phyloP scores from a whole-genome alignment of 2,113 vertebrate genomes.

The Donacobius atricapilla region DNA sequence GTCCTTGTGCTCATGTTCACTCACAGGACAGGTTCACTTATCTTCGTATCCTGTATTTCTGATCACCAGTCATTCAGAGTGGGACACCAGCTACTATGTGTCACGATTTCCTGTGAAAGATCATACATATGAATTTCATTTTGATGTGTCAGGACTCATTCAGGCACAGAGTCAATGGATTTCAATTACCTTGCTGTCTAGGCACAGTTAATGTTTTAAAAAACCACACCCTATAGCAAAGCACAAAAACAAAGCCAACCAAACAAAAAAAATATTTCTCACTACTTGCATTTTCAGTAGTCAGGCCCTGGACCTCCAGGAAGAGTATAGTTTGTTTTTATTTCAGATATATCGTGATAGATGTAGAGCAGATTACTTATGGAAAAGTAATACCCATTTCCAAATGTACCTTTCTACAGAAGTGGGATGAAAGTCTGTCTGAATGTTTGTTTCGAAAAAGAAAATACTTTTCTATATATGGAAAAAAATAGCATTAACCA shows the following conservation, averaged over 20 bases:
- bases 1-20: background rate
- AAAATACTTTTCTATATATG: background rate
- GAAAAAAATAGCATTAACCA: background rate
- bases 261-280: background rate
- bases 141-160: background rate
- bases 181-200: background rate
- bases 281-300: background rate
- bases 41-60: background rate
- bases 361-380: background rate
- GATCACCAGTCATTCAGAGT: background rate
- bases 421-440: background rate
- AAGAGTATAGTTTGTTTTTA: background rate
- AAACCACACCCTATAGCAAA: fast-evolving
- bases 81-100: background rate
- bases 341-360: background rate
- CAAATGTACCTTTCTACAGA: background rate
- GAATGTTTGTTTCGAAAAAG: background rate
- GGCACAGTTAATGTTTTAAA: background rate
- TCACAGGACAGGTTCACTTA: background rate
- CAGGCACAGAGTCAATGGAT: background rate
- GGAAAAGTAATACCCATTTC: background rate
- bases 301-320: background rate
- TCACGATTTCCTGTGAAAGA: background rate
- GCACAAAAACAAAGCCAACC: background rate
- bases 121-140: background rate